Conservation (phyloP, 1,140 invertebrate species). For the Callitettix versicolor region DNA sequence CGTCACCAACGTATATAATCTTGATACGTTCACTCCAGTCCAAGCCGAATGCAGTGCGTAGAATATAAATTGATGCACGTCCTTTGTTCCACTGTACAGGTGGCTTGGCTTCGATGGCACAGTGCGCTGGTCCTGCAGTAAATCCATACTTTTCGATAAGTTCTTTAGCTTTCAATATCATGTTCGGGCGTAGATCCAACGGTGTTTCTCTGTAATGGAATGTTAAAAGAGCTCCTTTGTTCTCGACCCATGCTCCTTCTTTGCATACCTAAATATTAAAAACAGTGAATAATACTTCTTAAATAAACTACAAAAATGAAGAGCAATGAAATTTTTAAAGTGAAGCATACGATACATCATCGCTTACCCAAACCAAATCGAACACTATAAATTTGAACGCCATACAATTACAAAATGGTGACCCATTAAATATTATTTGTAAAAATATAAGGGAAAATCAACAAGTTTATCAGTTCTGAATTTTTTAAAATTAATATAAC, state of each 20-base stretch:
- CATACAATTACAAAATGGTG: too few relatives aligned
- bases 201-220: slow-evolving; percentile 83
- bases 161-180: slow-evolving; percentile 54
- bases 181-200: slow-evolving; percentile 44
- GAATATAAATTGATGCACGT: slow-evolving; percentile 78
- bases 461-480: too few relatives aligned
- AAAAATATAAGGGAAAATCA: too few relatives aligned
- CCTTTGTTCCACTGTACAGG: slow-evolving; percentile 87
- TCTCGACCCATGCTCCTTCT: slow-evolving; percentile 85
- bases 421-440: too few relatives aligned
- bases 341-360: too few relatives aligned
- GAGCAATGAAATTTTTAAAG: too few relatives aligned
- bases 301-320: slow-evolving; percentile 13
- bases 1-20: slow-evolving; percentile 84
- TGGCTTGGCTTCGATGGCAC: slow-evolving; percentile 76
- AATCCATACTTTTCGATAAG: slow-evolving; percentile 68
- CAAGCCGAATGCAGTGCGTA: slow-evolving; percentile 77
- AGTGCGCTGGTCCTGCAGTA: slow-evolving; percentile 63
- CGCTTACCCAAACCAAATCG: too few relatives aligned
- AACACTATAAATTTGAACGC: too few relatives aligned
- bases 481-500: too few relatives aligned
- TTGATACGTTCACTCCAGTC: slow-evolving; percentile 85
- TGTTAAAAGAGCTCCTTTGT: slow-evolving; percentile 76
- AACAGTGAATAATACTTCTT: neutral
- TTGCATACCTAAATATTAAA: slow-evolving; percentile 46